Evolutionary conservation across 2,797 vertebrate species (phyloP), one percentile per base, ranked within the genome.

Genomic region (Siniperca undulata): DNA sequence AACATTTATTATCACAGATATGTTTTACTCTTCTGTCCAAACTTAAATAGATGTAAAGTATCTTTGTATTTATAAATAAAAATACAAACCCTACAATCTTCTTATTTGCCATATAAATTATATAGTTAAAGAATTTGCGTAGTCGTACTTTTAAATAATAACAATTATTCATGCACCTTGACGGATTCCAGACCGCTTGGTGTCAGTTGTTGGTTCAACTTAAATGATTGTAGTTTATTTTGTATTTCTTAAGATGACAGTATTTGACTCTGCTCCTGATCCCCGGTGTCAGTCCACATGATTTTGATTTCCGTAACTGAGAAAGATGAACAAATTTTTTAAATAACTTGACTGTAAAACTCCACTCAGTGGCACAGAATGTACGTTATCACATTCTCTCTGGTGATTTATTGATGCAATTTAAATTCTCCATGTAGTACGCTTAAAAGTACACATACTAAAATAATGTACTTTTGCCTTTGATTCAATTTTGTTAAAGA

Each of bases 21-120:
- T 22, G 56, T 46, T 64, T 36, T 14, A 42, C 61, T 62, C 19
- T 13, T 75, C 34, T 80, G 56, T 52, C 19, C 17, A 66, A 59
- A 59, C 62, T 5, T 71, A n/a, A 66, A 59, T 59, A 59, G 17
- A 24, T 83, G 65, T 60, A 38, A 77, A 71, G 7, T 66, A 22
- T 70, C 6, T 67, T 60, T 69, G 44, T 70, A 76, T 80, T 78
- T 68, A 74, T 59, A 27, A 69, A 73, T 59, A n/a, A 30, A 70
- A 67, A 13, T 53, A 56, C 30, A 48, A 58, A 6, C 27, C 17
- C 24, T 56, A 24, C 22, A 24, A 3, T 64, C 8, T 27, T 74
- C 42, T 55, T 40, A n/a, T 24, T 38, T 75, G 19, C 50, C 65
- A 38, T 40, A 20, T 53, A 69, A 64, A 61, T 3, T 50, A 50